phyloP scores from a whole-genome alignment of 1,140 invertebrate species.

The Zaprionus capensis region DNA sequence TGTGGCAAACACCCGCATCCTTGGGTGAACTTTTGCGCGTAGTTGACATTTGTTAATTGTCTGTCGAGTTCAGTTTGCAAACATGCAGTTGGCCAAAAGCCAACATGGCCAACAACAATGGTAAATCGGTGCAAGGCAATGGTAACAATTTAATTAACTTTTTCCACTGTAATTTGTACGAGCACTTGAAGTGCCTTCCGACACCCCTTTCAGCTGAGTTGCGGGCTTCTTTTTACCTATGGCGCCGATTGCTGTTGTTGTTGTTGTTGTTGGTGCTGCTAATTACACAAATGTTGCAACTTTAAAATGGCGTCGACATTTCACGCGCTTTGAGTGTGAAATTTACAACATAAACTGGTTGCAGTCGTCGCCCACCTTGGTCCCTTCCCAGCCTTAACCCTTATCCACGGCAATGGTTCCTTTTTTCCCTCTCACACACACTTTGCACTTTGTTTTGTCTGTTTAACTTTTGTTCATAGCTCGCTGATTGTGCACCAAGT shows the following conservation, averaged over 20 bases:
- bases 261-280: slow-evolving; percentile 39
- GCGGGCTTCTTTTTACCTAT: slow-evolving; percentile 48
- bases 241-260: slow-evolving; percentile 16
- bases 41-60: slow-evolving; percentile 79
- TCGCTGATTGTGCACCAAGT: slow-evolving; percentile 63
- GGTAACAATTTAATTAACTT: slow-evolving; percentile 77
- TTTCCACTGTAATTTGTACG: slow-evolving; percentile 57
- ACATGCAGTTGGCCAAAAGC: slow-evolving; percentile 77
- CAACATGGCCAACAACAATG: slow-evolving; percentile 52
- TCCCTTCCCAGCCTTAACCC: not conserved
- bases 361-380: slow-evolving; percentile 7
- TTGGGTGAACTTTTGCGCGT: slow-evolving; percentile 46
- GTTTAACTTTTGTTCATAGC: slow-evolving; percentile 78
- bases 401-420: not conserved
- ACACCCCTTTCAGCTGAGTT: slow-evolving; percentile 6
- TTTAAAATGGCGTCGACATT: slow-evolving; percentile 70
- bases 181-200: slow-evolving; percentile 60
- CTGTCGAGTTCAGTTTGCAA: slow-evolving; percentile 53
- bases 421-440: slow-evolving; percentile 7
- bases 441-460: slow-evolving; percentile 77
- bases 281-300: slow-evolving; percentile 78
- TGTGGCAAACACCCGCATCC: slow-evolving; percentile 47
- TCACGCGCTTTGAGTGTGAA: slow-evolving; percentile 59
- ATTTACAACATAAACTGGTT: slow-evolving; percentile 65
- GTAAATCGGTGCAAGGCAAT: slow-evolving; percentile 36